Base-by-base conservation (phyloP, 2,888 invertebrate genomes). In the Hemicrepidius hirtus region DNA sequence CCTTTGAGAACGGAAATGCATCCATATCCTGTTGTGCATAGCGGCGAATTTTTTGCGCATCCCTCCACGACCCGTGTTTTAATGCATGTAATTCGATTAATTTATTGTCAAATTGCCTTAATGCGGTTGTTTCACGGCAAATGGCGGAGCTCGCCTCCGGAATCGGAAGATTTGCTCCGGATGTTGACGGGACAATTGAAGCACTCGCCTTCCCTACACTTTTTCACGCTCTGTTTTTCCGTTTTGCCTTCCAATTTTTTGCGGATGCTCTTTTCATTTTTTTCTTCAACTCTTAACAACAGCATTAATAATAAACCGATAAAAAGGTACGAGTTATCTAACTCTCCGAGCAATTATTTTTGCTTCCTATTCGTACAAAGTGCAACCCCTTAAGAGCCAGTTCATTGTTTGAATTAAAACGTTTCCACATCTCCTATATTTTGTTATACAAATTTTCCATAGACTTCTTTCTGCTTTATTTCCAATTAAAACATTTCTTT, bases 1-100 rank as follows among this genome's bases (percentile, higher is more conserved):
- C 88, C 87, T 88, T 89, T 87, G 88, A 88, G 87, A 87, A 89
- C 90, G 91, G 91, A 91, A 91, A 91, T 91, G 90, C 90, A 90
- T 89, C 91, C 90, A 91, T 91, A 91, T 91, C 91, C 91, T 90
- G 91, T 85, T 86, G 85, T 84, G 74, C 74, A 74, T 75, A 73
- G 73, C 69, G 71, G 68, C 75, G 72, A 74, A 76, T 76, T 78
- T 76, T 79, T 79, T 76, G 76, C 75, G 76, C 77, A 68, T 77
- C 79, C 79, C 80, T 75, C 73, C 68, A 76, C 84, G 83, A 83
- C 84, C 79, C 75, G 80, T 83, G 84, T 84, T 85, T 72, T 85
- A 86, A 84, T 83, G 86, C 83, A 81, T 81, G 85, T 85, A 86
- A 86, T 84, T 85, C 83, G 85, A 86, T 86, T 86, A 86, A 86